These are phyloP conservation scores for Apodemus agrarius DNA, from an alignment of 2,797 vertebrate species.

Conservation along the genomic window DNA sequence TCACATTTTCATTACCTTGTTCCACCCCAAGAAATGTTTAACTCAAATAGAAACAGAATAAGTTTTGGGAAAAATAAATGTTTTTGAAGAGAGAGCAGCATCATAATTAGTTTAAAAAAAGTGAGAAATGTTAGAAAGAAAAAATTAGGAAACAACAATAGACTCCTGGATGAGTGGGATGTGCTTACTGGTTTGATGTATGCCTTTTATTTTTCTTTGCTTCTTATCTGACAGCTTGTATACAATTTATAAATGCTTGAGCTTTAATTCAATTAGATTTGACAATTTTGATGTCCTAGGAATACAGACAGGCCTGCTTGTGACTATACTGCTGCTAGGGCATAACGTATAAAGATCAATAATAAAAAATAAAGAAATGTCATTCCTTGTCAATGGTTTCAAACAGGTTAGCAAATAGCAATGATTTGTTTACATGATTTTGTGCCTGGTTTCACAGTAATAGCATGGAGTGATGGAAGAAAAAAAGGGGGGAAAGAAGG, in stretches of 20 bases:
- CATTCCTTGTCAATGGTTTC: constrained; percentile 35
- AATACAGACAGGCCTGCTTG: neutral
- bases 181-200: neutral
- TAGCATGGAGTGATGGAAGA: neutral
- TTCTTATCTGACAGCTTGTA: neutral
- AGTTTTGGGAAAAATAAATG: neutral
- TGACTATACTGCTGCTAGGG: neutral
- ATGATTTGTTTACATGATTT: constrained; percentile 58
- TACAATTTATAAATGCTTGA: constrained; percentile 50
- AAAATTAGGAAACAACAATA: neutral
- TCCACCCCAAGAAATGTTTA: neutral
- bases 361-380: constrained; percentile 62
- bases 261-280: constrained; percentile 73
- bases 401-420: constrained; percentile 12
- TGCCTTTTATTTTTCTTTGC: neutral
- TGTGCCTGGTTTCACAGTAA: neutral
- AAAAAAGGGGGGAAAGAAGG: rapidly evolving
- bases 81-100: neutral
- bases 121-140: neutral
- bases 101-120: neutral
- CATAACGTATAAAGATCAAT: constrained; percentile 52
- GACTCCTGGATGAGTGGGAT: neutral
- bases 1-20: neutral
- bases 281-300: constrained; percentile 63
- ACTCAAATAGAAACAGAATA: neutral